Percentiles rank a stretch among this genome's conserved stretches.
phyloP scores from a whole-genome alignment of 2,888 invertebrate species.

The Aphidius colemani region DNA sequence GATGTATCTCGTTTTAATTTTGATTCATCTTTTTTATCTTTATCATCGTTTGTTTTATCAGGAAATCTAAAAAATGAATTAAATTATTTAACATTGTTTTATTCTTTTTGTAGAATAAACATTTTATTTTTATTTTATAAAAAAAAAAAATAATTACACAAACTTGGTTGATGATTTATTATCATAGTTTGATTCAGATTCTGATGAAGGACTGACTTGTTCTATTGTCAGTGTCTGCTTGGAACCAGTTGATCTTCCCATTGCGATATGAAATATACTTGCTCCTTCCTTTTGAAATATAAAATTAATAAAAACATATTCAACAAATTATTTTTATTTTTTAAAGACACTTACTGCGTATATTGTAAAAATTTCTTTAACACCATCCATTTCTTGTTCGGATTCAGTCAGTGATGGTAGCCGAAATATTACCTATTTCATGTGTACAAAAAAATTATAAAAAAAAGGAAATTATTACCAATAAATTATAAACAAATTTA shows the following conservation, averaged over 20 bases:
- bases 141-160: conserved; percentile 60
- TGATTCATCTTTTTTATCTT: conserved; percentile 33
- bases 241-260: conserved; percentile 60
- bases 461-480: conserved; percentile 12
- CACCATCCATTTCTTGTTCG: conserved; percentile 64
- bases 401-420: conserved; percentile 76
- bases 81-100: background rate
- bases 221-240: conserved; percentile 62
- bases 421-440: conserved; percentile 75
- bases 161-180: conserved; percentile 59
- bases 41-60: conserved; percentile 35
- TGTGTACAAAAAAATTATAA: conserved; percentile 5
- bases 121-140: background rate
- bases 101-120: background rate
- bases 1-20: conserved; percentile 31
- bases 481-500: background rate
- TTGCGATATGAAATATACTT: conserved; percentile 73
- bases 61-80: conserved; percentile 19
- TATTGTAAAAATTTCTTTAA: conserved; percentile 77
- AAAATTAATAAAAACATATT: background rate
- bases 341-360: conserved; percentile 68
- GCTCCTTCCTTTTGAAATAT: conserved; percentile 70
- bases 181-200: conserved; percentile 44
- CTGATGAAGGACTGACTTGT: conserved; percentile 59
- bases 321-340: too few species aligned